A percentile compares a stretch with the other conserved stretches of the same genome.
phyloP scores from a whole-genome alignment of 2,113 vertebrate genomes.

The Eretmochelys imbricata region DNA sequence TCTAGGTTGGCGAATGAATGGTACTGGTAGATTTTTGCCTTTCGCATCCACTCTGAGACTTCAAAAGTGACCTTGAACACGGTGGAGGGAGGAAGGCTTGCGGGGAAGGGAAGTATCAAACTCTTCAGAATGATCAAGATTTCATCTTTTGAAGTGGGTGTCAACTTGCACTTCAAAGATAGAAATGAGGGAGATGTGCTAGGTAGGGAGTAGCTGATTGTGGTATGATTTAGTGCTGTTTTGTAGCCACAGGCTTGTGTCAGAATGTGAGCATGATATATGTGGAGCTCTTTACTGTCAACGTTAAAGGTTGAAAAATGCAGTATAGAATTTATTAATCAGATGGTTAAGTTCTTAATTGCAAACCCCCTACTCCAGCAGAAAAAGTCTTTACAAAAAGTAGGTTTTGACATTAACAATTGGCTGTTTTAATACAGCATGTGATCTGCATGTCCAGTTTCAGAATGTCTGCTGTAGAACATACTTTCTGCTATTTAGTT shows the following conservation, averaged over 20 bases:
- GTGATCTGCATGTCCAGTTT: neutral
- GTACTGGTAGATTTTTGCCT: neutral
- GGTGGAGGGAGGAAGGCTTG: neutral
- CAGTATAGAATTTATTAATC: neutral
- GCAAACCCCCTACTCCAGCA: neutral
- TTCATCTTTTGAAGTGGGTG: neutral
- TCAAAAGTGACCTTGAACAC: neutral
- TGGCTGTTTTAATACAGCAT: neutral
- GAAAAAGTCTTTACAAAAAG: no score
- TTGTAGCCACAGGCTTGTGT: neutral
- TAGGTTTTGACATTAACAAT: neutral
- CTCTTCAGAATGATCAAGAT: neutral
- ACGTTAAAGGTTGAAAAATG: neutral
- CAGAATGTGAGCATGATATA: neutral
- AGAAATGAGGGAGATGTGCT: neutral
- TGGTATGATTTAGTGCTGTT: neutral
- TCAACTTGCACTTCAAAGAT: neutral
- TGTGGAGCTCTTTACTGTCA: neutral
- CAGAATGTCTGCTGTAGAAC: slow-evolving; percentile 3
- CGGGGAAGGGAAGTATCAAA: neutral
- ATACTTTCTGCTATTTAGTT: slow-evolving; percentile 50
- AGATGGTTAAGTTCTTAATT: neutral
- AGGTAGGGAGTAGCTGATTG: neutral
- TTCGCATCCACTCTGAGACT: neutral
- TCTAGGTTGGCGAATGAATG: neutral